Conservation (phyloP, 2,888 invertebrate genomes). For the Dryococelus australis region DNA sequence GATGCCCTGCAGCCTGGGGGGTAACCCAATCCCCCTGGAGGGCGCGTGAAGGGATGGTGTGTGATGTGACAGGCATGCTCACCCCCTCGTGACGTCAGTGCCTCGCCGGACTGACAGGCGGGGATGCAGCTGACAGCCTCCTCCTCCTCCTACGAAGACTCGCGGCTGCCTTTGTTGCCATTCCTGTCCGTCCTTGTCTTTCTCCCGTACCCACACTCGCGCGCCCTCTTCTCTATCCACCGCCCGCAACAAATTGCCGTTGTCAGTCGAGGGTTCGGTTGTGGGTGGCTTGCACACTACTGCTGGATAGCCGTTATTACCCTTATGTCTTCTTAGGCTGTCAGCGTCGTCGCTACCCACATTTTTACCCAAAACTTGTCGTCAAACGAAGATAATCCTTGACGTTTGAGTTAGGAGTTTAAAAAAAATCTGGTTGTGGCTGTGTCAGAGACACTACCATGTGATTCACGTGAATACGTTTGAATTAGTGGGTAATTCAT, state of each 20-base stretch:
- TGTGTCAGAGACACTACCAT: too few relatives aligned
- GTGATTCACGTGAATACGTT: too few relatives aligned
- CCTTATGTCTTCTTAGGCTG: not conserved
- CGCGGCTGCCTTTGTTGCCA: not conserved
- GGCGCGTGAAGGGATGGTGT: not conserved
- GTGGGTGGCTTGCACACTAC: not conserved
- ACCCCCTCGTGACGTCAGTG: not conserved
- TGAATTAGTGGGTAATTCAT: too few relatives aligned
- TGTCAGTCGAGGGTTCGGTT: not conserved
- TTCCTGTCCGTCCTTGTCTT: not conserved
- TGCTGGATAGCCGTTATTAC: not conserved
- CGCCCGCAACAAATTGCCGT: not conserved
- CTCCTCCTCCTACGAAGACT: not conserved
- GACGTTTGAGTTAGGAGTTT: not conserved
- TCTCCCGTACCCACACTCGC: not conserved
- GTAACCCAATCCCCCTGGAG: not conserved
- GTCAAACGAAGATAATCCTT: not conserved
- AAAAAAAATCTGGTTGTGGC: not conserved
- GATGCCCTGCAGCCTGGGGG: not conserved
- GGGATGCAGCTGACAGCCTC: not conserved
- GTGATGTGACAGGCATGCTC: not conserved
- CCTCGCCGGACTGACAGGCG: not conserved
- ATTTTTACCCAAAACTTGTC: not conserved
- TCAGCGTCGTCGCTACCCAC: not conserved
- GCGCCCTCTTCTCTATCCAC: not conserved